phyloP scores from a whole-genome alignment of 2,113 vertebrate species.

The Cyanoliseus patagonus region DNA sequence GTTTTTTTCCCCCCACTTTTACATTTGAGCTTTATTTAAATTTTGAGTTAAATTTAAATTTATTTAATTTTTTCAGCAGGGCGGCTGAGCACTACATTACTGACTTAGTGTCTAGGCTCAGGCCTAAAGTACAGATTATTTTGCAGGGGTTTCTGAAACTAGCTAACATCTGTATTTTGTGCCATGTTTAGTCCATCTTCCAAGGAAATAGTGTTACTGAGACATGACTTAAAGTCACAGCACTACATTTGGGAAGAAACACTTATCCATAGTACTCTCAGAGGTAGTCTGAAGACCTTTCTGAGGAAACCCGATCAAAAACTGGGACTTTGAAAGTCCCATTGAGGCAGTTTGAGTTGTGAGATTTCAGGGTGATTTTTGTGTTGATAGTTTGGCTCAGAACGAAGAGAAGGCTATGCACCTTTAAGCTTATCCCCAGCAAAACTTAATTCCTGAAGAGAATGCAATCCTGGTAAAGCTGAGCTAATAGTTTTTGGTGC shows the following conservation, averaged over 20 bases:
- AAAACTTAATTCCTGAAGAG: background rate
- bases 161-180: background rate
- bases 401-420: background rate
- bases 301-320: background rate
- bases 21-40: background rate
- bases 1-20: background rate
- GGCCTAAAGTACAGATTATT: background rate
- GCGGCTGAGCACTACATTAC: background rate
- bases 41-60: background rate
- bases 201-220: background rate
- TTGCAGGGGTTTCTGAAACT: background rate
- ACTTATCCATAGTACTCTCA: background rate
- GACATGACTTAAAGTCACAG: background rate
- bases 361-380: background rate
- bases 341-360: background rate
- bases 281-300: background rate
- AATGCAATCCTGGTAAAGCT: background rate
- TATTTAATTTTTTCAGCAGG: background rate
- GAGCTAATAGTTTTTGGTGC: background rate
- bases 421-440: background rate
- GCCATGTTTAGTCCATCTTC: background rate
- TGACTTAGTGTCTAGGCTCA: background rate
- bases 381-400: background rate
- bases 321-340: background rate
- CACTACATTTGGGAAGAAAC: background rate